Conservation (phyloP, 2,797 vertebrate species). For the Tiaroga cobitis region DNA sequence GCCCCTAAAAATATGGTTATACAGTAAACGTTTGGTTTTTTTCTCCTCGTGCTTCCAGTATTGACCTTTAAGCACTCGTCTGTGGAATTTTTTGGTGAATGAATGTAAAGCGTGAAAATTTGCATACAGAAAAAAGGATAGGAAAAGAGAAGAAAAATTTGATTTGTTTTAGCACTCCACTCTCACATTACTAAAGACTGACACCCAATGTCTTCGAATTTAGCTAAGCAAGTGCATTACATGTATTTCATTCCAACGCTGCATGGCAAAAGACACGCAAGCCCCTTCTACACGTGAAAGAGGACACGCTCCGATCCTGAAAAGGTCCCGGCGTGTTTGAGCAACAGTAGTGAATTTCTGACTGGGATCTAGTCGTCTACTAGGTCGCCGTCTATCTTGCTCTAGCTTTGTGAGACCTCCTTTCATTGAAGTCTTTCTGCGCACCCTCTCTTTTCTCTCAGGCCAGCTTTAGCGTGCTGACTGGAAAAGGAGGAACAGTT, state of each 20-base stretch:
- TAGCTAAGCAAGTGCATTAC: slow-evolving; percentile 48
- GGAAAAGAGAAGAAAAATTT: slow-evolving; percentile 5
- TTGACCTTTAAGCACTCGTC: not conserved
- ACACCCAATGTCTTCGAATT: slow-evolving; percentile 15
- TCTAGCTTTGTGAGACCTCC: slow-evolving; percentile 4
- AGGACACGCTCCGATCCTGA: slow-evolving; percentile 12
- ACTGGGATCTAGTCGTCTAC: not conserved
- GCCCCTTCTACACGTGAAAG: not conserved
- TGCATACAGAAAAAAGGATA: slow-evolving; percentile 18
- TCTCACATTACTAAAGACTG: slow-evolving; percentile 18
- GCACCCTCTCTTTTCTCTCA: slow-evolving; percentile 66
- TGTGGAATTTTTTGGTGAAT: slow-evolving; percentile 27
- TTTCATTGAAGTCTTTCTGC: not conserved
- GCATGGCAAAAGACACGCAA: slow-evolving; percentile 24
- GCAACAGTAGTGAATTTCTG: slow-evolving; percentile 9
- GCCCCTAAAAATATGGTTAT: not conserved
- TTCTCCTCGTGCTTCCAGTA: not conserved
- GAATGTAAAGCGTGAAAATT: slow-evolving; percentile 41
- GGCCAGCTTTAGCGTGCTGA: slow-evolving; percentile 94
- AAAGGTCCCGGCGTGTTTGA: not conserved
- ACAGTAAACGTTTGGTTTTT: not conserved
- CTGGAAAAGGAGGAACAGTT: slow-evolving; percentile 94
- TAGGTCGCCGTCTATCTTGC: not conserved
- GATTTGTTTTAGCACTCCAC: slow-evolving; percentile 34
- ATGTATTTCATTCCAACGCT: slow-evolving; percentile 27